These are phyloP conservation scores for Acrobasis suavella DNA, from an alignment of 2,888 invertebrate species.

Conservation along the genomic window DNA sequence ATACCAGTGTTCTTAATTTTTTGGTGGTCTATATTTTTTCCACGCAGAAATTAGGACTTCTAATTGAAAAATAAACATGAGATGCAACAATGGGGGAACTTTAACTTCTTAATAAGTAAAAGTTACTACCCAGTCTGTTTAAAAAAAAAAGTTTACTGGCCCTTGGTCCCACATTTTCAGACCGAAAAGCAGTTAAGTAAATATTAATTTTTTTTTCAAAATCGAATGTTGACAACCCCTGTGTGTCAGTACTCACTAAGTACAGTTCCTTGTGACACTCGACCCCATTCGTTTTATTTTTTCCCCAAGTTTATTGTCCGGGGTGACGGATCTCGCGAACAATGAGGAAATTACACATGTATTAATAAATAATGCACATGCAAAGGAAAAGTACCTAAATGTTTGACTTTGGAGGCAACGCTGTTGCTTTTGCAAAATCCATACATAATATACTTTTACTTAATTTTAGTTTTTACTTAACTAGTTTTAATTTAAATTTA, in stretches of 20 bases:
- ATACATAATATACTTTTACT: neutral
- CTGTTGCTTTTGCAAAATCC: neutral
- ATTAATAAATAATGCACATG: conserved; percentile 13
- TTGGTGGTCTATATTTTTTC: too few relatives aligned
- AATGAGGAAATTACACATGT: conserved; percentile 35
- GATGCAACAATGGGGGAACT: too few relatives aligned
- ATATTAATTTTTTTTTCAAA: neutral
- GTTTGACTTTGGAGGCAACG: neutral
- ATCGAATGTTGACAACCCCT: conserved; percentile 11
- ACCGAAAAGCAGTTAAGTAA: too few relatives aligned
- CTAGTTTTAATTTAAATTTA: too few relatives aligned
- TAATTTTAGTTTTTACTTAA: too few relatives aligned
- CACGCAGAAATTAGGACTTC: too few relatives aligned
- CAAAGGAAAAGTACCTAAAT: conserved; percentile 1
- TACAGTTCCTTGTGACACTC: conserved; percentile 54
- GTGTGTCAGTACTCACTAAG: conserved; percentile 47
- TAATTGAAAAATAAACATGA: too few relatives aligned
- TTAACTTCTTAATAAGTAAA: too few relatives aligned
- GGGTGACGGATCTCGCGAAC: conserved; percentile 49
- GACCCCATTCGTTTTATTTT: conserved; percentile 62
- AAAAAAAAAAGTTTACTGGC: too few relatives aligned
- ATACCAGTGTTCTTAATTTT: too few relatives aligned
- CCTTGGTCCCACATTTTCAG: too few relatives aligned
- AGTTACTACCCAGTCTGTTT: too few relatives aligned
- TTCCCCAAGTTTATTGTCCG: conserved; percentile 53